Evolutionary conservation across 2,888 invertebrate species (phyloP).

Genomic region (Baccha elongata): DNA sequence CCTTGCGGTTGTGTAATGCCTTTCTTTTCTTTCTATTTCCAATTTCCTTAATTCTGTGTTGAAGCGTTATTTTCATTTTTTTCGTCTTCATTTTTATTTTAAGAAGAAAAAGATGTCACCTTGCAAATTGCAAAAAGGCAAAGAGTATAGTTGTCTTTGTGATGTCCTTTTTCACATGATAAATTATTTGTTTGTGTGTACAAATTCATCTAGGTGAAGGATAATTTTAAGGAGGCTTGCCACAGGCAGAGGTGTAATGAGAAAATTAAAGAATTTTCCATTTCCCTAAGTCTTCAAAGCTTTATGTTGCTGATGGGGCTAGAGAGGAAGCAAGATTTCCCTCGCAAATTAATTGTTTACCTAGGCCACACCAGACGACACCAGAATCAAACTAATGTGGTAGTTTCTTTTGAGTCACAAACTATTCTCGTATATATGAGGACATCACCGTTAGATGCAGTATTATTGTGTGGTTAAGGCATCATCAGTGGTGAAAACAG

Average conservation of each 20-base stretch:
- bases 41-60: conserved; percentile 60
- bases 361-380: conserved; percentile 39
- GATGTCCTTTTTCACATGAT: conserved; percentile 45
- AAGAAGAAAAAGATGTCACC: conserved; percentile 36
- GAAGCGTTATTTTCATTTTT: conserved; percentile 11
- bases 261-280: conserved; percentile 64
- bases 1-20: conserved; percentile 34
- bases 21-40: conserved; percentile 52
- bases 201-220: conserved; percentile 44
- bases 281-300: conserved; percentile 56
- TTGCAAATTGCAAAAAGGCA: conserved; percentile 39
- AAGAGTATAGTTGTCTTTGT: conserved; percentile 27
- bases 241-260: conserved; percentile 44
- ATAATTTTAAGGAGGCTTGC: conserved; percentile 43
- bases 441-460: conserved; percentile 15
- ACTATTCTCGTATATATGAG: conserved; percentile 1
- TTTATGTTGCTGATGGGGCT: background rate
- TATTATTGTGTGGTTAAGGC: conserved; percentile 10
- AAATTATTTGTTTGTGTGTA: conserved; percentile 62
- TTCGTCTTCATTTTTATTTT: conserved; percentile 29
- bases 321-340: conserved; percentile 25
- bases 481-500: conserved; percentile 13
- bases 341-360: conserved; percentile 65
- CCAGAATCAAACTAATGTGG: conserved; percentile 44
- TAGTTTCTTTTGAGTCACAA: conserved; percentile 26